These are phyloP conservation scores for Athetis lepigone DNA, from an alignment of 2,888 invertebrate genomes.

Conservation along the genomic window DNA sequence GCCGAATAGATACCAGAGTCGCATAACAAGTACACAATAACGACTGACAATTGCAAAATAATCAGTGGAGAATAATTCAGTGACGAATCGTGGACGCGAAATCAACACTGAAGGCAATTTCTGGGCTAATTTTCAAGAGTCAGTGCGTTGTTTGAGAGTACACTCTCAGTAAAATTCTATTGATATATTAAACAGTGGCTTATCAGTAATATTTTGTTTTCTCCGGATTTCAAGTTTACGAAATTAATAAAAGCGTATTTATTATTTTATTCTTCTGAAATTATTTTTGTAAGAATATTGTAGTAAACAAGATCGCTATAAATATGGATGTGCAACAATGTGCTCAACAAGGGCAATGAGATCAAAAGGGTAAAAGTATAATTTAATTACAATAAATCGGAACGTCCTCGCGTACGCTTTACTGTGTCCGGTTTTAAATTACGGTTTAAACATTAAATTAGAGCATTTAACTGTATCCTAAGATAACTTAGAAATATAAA, in stretches of 20 bases:
- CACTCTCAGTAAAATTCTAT: not conserved
- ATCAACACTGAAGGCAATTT: not conserved
- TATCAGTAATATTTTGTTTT: no score
- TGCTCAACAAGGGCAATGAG: conserved; percentile 28
- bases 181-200: not conserved
- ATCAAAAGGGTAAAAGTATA: conserved; percentile 26
- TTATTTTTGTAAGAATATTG: no score
- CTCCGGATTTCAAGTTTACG: no score
- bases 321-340: conserved; percentile 14
- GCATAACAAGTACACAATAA: conserved; percentile 82
- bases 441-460: not conserved
- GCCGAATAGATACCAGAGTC: conserved; percentile 88
- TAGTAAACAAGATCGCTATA: conserved; percentile 4
- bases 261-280: not conserved
- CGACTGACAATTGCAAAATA: conserved; percentile 82
- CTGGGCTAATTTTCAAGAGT: no score
- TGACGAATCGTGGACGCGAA: conserved; percentile 2
- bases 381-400: conserved; percentile 16
- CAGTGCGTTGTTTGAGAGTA: not conserved
- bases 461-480: no score
- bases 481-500: no score
- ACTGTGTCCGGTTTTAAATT: not conserved
- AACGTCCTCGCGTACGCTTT: conserved; percentile 7
- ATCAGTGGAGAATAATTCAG: conserved; percentile 66
- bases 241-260: not conserved